Conservation (phyloP, 1,140 invertebrate genomes). For the Megalonaias nervosa region DNA sequence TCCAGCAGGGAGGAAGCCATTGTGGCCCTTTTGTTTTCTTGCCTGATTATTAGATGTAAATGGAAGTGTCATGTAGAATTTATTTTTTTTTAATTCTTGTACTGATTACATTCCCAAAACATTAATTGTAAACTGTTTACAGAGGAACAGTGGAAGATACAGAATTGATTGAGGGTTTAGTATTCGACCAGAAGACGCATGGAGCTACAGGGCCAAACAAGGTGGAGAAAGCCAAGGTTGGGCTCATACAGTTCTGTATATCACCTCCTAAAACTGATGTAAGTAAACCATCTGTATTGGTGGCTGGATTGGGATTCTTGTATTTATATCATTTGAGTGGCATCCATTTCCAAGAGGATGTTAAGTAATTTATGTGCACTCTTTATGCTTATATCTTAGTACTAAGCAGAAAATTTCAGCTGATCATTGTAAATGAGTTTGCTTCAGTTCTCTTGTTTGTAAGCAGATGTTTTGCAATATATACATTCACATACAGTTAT, state of each 20-base stretch:
- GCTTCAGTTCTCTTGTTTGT: too few species aligned
- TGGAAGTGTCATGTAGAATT: not conserved
- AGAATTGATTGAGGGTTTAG: slow-evolving; percentile 94
- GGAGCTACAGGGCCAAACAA: slow-evolving; percentile 93
- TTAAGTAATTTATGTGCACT: too few species aligned
- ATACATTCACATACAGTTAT: too few species aligned
- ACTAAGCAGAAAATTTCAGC: too few species aligned
- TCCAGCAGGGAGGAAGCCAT: too few species aligned
- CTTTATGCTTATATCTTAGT: too few species aligned
- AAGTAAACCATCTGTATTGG: slow-evolving; percentile 45
- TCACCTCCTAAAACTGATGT: slow-evolving; percentile 99
- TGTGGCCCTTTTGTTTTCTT: not conserved
- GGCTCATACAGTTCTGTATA: slow-evolving; percentile 99
- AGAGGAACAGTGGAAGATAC: slow-evolving; percentile 97
- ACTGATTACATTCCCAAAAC: slow-evolving; percentile 5
- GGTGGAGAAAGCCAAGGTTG: slow-evolving; percentile 99
- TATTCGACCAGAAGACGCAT: slow-evolving; percentile 91
- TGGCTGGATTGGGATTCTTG: too few species aligned
- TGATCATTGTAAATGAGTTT: too few species aligned
- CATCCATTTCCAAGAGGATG: too few species aligned
- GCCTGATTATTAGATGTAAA: not conserved
- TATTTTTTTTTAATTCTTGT: not conserved
- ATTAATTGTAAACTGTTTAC: slow-evolving; percentile 15
- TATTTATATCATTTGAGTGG: too few species aligned
- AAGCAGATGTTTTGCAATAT: too few species aligned